phyloP scores from a whole-genome alignment of 2,797 vertebrate genomes.

The Tauraco hartlaubi region DNA sequence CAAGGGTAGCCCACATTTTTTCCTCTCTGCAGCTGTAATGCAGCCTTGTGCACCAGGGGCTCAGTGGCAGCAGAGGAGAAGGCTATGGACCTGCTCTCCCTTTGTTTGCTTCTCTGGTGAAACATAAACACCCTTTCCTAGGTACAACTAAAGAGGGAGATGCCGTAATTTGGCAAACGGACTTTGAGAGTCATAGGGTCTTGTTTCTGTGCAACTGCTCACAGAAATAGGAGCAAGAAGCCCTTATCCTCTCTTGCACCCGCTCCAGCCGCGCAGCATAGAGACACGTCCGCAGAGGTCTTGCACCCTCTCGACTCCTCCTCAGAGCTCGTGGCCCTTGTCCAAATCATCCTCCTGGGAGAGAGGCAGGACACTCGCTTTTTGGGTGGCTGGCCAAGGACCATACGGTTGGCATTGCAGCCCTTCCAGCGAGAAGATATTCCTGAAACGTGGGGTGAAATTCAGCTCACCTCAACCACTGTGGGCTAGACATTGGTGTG shows the following conservation, averaged over 20 bases:
- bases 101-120: neutral
- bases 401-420: neutral
- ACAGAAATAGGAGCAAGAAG: neutral
- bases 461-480: neutral
- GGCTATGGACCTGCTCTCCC: neutral
- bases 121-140: neutral
- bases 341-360: neutral
- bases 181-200: neutral
- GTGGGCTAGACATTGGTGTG: neutral
- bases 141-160: neutral
- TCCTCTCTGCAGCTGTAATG: neutral
- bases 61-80: neutral
- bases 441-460: neutral
- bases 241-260: neutral
- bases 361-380: neutral
- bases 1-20: conserved; percentile 32
- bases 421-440: neutral
- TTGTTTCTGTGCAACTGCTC: neutral
- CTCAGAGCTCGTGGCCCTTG: neutral
- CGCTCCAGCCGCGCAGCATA: neutral
- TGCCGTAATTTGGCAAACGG: neutral
- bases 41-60: neutral
- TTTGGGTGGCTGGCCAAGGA: neutral
- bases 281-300: neutral
- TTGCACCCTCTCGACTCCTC: neutral